Conservation (phyloP, 2,888 invertebrate genomes). For the Eretmocerus hayati region DNA sequence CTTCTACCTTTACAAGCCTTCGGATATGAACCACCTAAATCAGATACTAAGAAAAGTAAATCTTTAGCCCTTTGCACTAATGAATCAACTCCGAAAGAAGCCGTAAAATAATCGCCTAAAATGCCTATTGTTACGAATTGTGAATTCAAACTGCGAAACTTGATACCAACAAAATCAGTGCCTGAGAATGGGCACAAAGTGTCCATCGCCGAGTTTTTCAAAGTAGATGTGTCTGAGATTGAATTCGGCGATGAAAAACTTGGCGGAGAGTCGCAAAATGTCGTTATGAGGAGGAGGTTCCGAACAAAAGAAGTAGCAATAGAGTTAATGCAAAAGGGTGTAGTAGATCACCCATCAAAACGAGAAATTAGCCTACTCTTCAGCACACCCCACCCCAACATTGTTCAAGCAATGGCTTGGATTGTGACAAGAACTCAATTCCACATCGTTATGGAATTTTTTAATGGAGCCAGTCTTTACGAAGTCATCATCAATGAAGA, state of each 20-base stretch:
- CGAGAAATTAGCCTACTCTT: neutral
- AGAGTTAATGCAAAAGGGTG: neutral
- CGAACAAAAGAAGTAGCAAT: neutral
- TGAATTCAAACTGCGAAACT: too few species aligned
- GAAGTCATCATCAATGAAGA: neutral
- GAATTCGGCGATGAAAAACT: neutral
- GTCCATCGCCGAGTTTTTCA: too few species aligned
- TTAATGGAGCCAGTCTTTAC: neutral
- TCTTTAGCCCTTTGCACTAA: too few species aligned
- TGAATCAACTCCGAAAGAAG: too few species aligned
- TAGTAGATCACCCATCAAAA: neutral
- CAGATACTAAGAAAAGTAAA: too few species aligned
- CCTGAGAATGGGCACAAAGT: too few species aligned
- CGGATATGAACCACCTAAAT: too few species aligned
- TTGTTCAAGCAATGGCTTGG: neutral
- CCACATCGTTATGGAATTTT: conserved; percentile 3
- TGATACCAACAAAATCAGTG: too few species aligned
- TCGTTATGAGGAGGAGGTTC: neutral
- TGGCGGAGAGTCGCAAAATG: neutral
- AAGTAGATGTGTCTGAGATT: neutral
- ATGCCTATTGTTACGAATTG: too few species aligned
- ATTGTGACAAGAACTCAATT: neutral
- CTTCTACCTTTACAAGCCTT: too few species aligned
- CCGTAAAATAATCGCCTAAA: too few species aligned
- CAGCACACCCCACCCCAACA: neutral